Evolutionary conservation across 2,113 vertebrate genomes (phyloP).

Genomic region (Upupa epops): DNA sequence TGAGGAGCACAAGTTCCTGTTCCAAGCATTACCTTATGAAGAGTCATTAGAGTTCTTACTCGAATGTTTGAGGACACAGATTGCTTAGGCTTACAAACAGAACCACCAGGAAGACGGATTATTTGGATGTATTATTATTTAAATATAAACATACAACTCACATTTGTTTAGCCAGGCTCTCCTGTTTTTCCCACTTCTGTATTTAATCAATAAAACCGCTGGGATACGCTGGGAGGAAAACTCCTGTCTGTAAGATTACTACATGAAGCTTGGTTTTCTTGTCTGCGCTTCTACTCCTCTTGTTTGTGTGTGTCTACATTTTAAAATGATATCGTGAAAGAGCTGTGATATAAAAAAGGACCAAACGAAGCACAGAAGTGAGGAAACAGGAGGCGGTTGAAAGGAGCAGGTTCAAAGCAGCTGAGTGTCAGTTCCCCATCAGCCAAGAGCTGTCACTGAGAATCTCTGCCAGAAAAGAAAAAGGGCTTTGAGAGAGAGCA

Average conservation of each 20-base stretch:
- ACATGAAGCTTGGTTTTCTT: not conserved
- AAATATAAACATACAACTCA: not conserved
- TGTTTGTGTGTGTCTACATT: not conserved
- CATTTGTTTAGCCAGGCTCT: not conserved
- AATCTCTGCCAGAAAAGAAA: not conserved
- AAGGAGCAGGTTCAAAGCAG: not conserved
- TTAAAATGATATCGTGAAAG: not conserved
- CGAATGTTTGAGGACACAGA: not conserved
- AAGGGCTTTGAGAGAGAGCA: not conserved
- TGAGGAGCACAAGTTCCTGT: not conserved
- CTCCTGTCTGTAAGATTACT: not conserved
- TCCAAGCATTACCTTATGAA: not conserved
- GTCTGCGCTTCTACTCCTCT: not conserved
- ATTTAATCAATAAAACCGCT: not conserved
- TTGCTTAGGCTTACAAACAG: not conserved
- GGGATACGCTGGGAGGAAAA: not conserved
- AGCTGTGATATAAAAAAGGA: not conserved
- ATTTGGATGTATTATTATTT: not conserved
- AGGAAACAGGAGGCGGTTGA: not conserved
- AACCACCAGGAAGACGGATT: not conserved
- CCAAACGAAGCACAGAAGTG: not conserved
- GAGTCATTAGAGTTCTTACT: not conserved
- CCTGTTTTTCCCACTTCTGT: not conserved
- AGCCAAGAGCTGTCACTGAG: not conserved
- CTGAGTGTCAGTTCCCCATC: accelerated